Conservation (phyloP, 2,888 invertebrate genomes). For the Cephonodes hylas region DNA sequence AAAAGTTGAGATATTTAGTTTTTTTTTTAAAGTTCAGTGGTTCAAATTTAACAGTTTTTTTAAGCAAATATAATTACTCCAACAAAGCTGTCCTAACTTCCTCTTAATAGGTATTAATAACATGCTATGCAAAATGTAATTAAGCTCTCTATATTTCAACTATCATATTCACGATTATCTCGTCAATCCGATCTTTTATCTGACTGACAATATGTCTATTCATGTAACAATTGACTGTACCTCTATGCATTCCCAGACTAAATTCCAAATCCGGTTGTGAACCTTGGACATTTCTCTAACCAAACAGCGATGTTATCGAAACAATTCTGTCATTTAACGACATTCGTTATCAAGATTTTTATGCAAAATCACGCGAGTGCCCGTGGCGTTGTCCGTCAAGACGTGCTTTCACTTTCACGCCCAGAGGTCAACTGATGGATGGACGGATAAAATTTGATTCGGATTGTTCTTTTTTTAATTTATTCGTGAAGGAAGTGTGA, state of each 20-base stretch:
- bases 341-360: conserved; percentile 15
- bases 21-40: no score
- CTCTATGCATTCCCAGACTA: neutral
- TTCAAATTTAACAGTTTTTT: no score
- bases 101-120: neutral
- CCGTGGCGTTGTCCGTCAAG: conserved; percentile 17
- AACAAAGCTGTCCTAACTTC: neutral
- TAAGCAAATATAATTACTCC: no score
- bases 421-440: conserved; percentile 29
- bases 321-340: conserved; percentile 15
- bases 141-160: neutral
- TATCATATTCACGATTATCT: neutral
- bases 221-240: neutral
- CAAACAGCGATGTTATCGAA: conserved; percentile 2
- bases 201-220: conserved; percentile 1
- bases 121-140: conserved; percentile 18
- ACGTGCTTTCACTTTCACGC: conserved; percentile 19
- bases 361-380: conserved; percentile 17
- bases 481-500: neutral
- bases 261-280: conserved; percentile 1
- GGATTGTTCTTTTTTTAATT: conserved; percentile 12
- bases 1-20: no score
- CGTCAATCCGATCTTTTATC: neutral
- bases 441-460: conserved; percentile 22
- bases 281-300: conserved; percentile 10